Evolutionary conservation across 2,888 invertebrate genomes (phyloP).

Genomic region (Mystacides longicornis): DNA sequence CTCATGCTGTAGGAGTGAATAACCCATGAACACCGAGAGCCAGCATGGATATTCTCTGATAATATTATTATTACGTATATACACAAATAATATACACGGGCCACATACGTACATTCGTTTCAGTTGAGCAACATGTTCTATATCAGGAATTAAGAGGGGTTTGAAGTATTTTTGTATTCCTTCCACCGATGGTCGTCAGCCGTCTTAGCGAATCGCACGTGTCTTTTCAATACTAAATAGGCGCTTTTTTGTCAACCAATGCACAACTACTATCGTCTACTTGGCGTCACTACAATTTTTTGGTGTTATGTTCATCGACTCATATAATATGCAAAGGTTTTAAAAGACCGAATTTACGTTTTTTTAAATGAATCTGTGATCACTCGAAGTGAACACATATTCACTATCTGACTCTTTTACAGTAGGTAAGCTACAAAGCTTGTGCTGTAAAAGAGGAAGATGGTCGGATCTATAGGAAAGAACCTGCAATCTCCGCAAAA

Average conservation of each 20-base stretch:
- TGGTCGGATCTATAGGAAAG: too few species aligned
- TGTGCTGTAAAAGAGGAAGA: too few species aligned
- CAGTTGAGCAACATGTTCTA: neutral
- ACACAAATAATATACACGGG: neutral
- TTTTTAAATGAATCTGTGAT: too few species aligned
- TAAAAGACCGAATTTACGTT: too few species aligned
- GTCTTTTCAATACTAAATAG: neutral
- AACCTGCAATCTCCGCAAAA: too few species aligned
- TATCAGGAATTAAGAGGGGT: constrained; percentile 1
- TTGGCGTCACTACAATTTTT: too few species aligned
- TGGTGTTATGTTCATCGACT: too few species aligned
- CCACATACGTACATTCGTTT: neutral
- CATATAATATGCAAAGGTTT: too few species aligned
- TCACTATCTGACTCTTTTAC: too few species aligned
- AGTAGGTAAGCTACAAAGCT: too few species aligned
- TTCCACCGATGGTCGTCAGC: neutral
- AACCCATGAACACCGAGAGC: neutral
- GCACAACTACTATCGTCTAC: too few species aligned
- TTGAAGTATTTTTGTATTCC: neutral
- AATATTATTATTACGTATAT: neutral
- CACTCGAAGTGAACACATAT: too few species aligned
- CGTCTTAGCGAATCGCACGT: neutral
- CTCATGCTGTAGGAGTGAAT: neutral
- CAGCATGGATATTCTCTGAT: neutral
- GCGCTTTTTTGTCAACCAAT: neutral